phyloP scores from a whole-genome alignment of 92 coral and sea anemone genomes.

The Parazoanthus atlanticus region DNA sequence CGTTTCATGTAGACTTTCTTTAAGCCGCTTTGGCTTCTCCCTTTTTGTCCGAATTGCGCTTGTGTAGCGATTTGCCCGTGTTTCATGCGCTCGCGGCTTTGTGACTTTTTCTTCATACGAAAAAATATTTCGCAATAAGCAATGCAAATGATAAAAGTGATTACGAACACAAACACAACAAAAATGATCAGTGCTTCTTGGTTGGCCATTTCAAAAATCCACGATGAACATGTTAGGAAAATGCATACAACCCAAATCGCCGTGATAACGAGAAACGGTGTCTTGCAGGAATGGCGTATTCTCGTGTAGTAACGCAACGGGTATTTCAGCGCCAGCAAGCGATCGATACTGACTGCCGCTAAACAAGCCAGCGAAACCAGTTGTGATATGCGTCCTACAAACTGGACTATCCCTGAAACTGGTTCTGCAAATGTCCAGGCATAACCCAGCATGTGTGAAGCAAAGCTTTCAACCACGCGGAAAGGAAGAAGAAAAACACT shows the following conservation, averaged over 20 bases:
- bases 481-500: constrained; percentile 69
- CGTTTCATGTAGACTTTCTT: background rate
- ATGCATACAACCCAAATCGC: constrained; percentile 60
- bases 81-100: constrained; percentile 12
- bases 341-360: constrained; percentile 67
- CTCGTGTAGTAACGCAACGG: constrained; percentile 67
- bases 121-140: constrained; percentile 62
- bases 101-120: constrained; percentile 41
- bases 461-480: constrained; percentile 69
- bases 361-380: constrained; percentile 67
- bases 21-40: background rate
- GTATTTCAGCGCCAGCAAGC: constrained; percentile 62
- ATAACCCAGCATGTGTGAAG: constrained; percentile 33
- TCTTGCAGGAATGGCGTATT: constrained; percentile 58
- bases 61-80: background rate
- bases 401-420: constrained; percentile 52
- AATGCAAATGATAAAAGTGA: constrained; percentile 54
- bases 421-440: constrained; percentile 31
- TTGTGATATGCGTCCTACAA: constrained; percentile 65
- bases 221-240: constrained; percentile 63
- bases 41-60: constrained; percentile 13
- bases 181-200: constrained; percentile 63
- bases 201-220: constrained; percentile 65
- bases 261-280: constrained; percentile 49
- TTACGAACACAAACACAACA: constrained; percentile 65